A percentile compares a stretch with the other conserved stretches of the same genome.
These are phyloP conservation scores for Neuroterus valhalla DNA, from an alignment of 1,140 invertebrate species.

Conservation along the genomic window DNA sequence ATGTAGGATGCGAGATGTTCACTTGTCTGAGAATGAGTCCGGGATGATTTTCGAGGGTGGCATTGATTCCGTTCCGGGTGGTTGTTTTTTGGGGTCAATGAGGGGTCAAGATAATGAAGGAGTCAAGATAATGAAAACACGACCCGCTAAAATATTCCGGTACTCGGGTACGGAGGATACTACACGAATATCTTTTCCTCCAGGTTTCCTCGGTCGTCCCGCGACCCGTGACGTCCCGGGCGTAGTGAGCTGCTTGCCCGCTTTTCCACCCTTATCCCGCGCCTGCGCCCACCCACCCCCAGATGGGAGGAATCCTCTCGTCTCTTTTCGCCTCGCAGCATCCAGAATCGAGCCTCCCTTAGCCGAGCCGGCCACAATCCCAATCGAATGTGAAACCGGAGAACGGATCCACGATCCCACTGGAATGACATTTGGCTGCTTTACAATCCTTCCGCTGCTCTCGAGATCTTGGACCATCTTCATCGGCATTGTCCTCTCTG, in stretches of 20 bases:
- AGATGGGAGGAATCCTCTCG: slow-evolving; percentile 50
- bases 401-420: not conserved
- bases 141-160: slow-evolving; percentile 39
- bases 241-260: slow-evolving; percentile 70
- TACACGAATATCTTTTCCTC: slow-evolving; percentile 46
- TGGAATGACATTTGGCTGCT: slow-evolving; percentile 1
- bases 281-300: slow-evolving; percentile 64
- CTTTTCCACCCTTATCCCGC: slow-evolving; percentile 69
- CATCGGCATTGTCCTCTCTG: slow-evolving; percentile 16
- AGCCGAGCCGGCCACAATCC: not conserved
- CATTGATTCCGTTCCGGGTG: too few species aligned
- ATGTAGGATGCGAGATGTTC: slow-evolving; percentile 39
- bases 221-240: slow-evolving; percentile 71
- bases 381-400: slow-evolving; percentile 5
- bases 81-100: too few species aligned
- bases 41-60: slow-evolving; percentile 35
- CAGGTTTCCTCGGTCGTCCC: slow-evolving; percentile 54
- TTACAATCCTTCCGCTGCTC: not conserved
- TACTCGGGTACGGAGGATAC: slow-evolving; percentile 38
- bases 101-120: too few species aligned
- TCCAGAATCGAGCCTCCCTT: slow-evolving; percentile 40
- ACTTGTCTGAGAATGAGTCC: slow-evolving; percentile 33
- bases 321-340: slow-evolving; percentile 46
- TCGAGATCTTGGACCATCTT: slow-evolving; percentile 14
- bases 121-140: slow-evolving; percentile 18